These are phyloP conservation scores for Brenthis hecate DNA, from an alignment of 2,888 invertebrate genomes.

Conservation along the genomic window DNA sequence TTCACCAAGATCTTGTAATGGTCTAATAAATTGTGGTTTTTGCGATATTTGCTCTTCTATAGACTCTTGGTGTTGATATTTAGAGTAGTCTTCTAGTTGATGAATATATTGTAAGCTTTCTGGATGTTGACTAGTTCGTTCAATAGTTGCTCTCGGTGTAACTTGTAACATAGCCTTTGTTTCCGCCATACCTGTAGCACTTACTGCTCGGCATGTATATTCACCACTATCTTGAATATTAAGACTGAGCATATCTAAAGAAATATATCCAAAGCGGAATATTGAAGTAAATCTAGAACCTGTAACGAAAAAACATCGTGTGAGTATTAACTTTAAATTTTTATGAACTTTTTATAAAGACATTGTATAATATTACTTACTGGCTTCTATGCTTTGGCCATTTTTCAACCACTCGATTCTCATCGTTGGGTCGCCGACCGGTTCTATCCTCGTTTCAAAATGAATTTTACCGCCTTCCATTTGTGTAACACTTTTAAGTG, in stretches of 20 bases:
- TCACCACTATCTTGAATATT: conserved; percentile 94
- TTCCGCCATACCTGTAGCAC: conserved; percentile 93
- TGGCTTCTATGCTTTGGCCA: conserved; percentile 94
- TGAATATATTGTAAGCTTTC: conserved; percentile 95
- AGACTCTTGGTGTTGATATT: conserved; percentile 92
- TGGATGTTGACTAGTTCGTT: conserved; percentile 94
- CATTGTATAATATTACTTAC: conserved; percentile 80
- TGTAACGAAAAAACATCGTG: conserved; percentile 58
- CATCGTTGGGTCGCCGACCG: conserved; percentile 98
- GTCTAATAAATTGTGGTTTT: conserved; percentile 93
- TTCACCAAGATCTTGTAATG: conserved; percentile 92
- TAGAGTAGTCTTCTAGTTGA: conserved; percentile 94
- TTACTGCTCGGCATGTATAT: conserved; percentile 93
- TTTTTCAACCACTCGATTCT: conserved; percentile 97
- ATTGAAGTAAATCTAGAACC: conserved; percentile 97
- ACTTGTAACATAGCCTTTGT: conserved; percentile 92
- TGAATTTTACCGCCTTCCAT: conserved; percentile 96
- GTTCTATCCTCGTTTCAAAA: conserved; percentile 98
- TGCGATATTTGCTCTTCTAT: conserved; percentile 91
- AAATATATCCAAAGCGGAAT: conserved; percentile 98
- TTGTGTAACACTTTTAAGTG: conserved; percentile 90
- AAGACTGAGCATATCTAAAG: conserved; percentile 94
- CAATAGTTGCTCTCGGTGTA: conserved; percentile 91
- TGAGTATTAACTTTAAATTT: background rate
- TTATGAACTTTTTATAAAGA: conserved; percentile 14